These are phyloP conservation scores for Pachymerium ferrugineum DNA, from an alignment of 2,888 invertebrate species.

Conservation along the genomic window DNA sequence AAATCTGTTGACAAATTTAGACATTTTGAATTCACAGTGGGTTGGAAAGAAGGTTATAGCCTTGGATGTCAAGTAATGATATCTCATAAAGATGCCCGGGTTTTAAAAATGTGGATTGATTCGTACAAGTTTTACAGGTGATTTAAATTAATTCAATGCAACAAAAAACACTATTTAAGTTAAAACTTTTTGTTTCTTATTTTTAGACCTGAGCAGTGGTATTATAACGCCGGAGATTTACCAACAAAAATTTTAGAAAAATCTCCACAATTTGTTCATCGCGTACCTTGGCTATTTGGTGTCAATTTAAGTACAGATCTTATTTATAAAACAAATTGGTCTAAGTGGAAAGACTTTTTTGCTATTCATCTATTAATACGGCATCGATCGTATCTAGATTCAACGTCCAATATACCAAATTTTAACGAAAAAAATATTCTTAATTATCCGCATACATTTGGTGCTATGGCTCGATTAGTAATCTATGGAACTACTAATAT, in stretches of 20 bases:
- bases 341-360: conserved; percentile 43
- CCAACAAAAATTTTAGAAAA: conserved; percentile 46
- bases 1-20: conserved; percentile 44
- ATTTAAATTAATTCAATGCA: not conserved
- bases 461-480: conserved; percentile 41
- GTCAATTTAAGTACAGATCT: not conserved
- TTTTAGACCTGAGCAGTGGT: conserved; percentile 43
- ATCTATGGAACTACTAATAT: not conserved
- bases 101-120: conserved; percentile 45
- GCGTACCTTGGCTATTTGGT: conserved; percentile 39
- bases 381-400: conserved; percentile 42
- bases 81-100: conserved; percentile 45
- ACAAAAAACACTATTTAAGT: conserved; percentile 34
- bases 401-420: conserved; percentile 33
- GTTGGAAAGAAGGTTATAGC: conserved; percentile 45
- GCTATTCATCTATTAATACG: conserved; percentile 46
- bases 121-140: conserved; percentile 45
- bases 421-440: conserved; percentile 40
- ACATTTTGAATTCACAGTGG: conserved; percentile 46
- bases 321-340: conserved; percentile 38
- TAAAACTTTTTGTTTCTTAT: not conserved
- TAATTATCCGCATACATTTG: conserved; percentile 41
- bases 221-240: conserved; percentile 49
- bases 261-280: conserved; percentile 45
- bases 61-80: conserved; percentile 46